Base-by-base conservation (phyloP, 1,140 invertebrate genomes). In the Lasaia peninsularis region DNA sequence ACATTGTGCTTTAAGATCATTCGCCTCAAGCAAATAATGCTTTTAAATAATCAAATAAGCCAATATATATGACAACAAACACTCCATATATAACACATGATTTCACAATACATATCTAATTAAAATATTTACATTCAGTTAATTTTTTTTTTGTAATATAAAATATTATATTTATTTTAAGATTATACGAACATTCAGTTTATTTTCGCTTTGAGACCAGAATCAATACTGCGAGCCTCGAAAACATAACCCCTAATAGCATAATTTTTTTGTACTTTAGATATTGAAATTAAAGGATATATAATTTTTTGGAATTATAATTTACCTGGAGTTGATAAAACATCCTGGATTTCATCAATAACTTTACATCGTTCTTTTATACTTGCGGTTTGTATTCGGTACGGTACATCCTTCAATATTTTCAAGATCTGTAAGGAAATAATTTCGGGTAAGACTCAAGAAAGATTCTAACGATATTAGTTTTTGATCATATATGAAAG, bases 371-470 rank as follows among this genome's bases (percentile, higher is more conserved):
- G 91, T 67, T 95, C 94, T 67, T 93, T 94, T 60, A 93, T 90
- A 80, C 94, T 94, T 40, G 94, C 91, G 67, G 93, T 94, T 79
- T 96, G 93, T 62, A 96, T 92, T 83, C 93, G 93, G 80, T 93
- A 92, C 20, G 95, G 94, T 82, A 97, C 91, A 91, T 95, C 94
- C 75, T 95, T 95, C 63, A 96, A 88, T 68, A 92, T 93, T 86
- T 92, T 94, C 54, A 93, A 80, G 65, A 94, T 84, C 94, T 95
- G 81, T 12, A 90, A 91, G 69, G 71, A 77, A 78, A 89, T 57
- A 55, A 34, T 67, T 51, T 0, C 16, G 48, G 63, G 65, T 67
- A 28, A 62, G 49, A 58, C 55, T 12, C 35, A 16, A 4, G 14
- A 40, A 20, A 11, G 57, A 60, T 12, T 50, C 4, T 6, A 28